Evolutionary conservation across 2,113 vertebrate species (phyloP).

Genomic region (Cottus gobio): DNA sequence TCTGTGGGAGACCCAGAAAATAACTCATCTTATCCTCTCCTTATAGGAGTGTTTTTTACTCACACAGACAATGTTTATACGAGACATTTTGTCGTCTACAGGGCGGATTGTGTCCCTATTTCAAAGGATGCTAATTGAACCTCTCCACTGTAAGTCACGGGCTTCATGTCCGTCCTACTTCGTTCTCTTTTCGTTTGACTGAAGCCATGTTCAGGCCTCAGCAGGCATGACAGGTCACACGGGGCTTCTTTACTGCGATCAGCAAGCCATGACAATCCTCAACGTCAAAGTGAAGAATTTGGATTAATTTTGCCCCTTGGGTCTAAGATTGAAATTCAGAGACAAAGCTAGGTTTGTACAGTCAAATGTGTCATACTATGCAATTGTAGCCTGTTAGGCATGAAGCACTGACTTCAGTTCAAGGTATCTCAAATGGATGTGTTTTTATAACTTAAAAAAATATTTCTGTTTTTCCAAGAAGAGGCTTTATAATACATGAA

Average conservation of each 20-base stretch:
- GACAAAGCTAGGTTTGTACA: no score
- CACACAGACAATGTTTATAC: background rate
- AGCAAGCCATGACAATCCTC: conserved; percentile 11
- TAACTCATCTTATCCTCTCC: background rate
- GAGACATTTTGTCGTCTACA: background rate
- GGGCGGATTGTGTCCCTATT: conserved; percentile 9
- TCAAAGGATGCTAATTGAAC: background rate
- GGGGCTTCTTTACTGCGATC: background rate
- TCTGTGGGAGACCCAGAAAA: conserved; percentile 4
- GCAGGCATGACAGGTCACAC: conserved; percentile 29
- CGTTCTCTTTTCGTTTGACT: background rate
- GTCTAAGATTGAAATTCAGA: no score
- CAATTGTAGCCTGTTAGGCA: no score
- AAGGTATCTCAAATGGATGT: background rate
- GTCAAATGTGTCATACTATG: no score
- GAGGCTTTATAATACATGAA: background rate
- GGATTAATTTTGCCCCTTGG: background rate
- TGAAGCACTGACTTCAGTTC: no score
- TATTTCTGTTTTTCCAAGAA: background rate
- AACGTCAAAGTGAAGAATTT: background rate
- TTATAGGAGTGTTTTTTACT: conserved; percentile 15
- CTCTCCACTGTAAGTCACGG: background rate
- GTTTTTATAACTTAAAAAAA: background rate
- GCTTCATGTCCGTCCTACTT: background rate
- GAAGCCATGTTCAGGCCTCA: background rate